Percentiles rank a stretch among this genome's conserved stretches.
These are phyloP conservation scores for Orthonychiurus folsomi DNA, from an alignment of 2,888 invertebrate species.

Conservation along the genomic window DNA sequence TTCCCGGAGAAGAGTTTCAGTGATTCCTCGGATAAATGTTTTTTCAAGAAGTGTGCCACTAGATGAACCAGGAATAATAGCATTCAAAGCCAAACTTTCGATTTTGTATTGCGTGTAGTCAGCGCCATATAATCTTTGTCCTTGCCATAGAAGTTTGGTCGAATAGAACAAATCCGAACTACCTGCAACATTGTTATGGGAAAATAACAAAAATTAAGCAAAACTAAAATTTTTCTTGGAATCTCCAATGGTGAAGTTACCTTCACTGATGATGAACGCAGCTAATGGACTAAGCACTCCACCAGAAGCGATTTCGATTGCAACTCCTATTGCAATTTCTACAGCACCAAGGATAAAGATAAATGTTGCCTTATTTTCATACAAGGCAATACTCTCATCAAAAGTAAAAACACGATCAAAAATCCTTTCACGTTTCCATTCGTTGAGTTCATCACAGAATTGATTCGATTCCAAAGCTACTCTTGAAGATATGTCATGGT, in stretches of 20 bases:
- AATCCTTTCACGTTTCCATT: background rate
- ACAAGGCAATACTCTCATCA: background rate
- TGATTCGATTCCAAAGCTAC: background rate
- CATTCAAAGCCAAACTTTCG: too few species aligned
- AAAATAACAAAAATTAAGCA: too few species aligned
- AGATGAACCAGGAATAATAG: too few species aligned
- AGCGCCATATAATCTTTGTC: background rate
- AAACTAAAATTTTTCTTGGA: too few species aligned
- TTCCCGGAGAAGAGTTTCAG: too few species aligned
- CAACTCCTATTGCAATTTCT: slow-evolving; percentile 3
- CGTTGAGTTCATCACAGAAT: background rate
- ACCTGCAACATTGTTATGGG: background rate
- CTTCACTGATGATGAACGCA: background rate
- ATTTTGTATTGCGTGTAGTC: background rate
- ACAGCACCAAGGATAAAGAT: slow-evolving; percentile 5
- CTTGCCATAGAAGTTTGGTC: background rate
- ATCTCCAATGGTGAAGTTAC: slow-evolving; percentile 2
- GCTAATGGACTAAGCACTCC: slow-evolving; percentile 3
- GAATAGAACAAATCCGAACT: background rate
- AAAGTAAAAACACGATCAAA: background rate
- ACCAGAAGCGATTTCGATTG: background rate
- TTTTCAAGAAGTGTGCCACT: too few species aligned
- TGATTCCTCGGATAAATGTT: too few species aligned
- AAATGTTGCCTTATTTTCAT: background rate
- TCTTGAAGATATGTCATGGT: background rate